A percentile compares a stretch with the other conserved stretches of the same genome.
Evolutionary conservation across 2,797 vertebrate species (phyloP).

Genomic region (Leptodactylus fallax): DNA sequence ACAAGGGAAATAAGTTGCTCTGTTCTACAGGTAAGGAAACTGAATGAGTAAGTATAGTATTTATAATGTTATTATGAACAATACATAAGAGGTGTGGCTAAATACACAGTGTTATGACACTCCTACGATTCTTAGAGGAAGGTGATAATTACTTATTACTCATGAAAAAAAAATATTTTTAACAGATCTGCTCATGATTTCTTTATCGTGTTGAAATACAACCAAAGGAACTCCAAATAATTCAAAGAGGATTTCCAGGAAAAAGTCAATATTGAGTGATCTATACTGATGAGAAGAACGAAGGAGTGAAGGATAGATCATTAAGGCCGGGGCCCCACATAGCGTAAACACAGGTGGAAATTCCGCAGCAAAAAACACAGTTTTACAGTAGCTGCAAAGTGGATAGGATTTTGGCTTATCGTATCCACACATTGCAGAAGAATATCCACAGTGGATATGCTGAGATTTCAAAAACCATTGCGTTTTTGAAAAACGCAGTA

Average conservation of each 20-base stretch:
- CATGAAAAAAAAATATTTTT: conserved; percentile 29
- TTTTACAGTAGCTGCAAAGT: too few species aligned
- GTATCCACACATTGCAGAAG: too few species aligned
- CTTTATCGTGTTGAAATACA: neutral
- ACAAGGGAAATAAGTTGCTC: neutral
- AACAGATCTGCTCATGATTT: neutral
- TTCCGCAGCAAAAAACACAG: too few species aligned
- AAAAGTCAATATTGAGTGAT: too few species aligned
- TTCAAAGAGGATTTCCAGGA: neutral
- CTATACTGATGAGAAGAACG: too few species aligned
- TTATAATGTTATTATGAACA: conserved; percentile 27
- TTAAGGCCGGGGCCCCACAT: too few species aligned
- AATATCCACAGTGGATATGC: too few species aligned
- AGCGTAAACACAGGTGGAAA: too few species aligned
- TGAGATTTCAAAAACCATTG: too few species aligned
- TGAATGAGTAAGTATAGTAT: neutral
- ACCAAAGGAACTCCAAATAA: neutral
- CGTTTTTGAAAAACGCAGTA: too few species aligned
- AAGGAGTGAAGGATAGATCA: too few species aligned
- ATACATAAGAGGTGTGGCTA: conserved; percentile 41
- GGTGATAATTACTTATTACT: conserved; percentile 12
- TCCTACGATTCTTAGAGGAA: neutral
- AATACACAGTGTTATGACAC: neutral
- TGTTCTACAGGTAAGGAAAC: neutral
- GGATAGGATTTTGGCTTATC: too few species aligned